Conservation (phyloP, 2,888 invertebrate genomes). For the Heterodera filipjevi region DNA sequence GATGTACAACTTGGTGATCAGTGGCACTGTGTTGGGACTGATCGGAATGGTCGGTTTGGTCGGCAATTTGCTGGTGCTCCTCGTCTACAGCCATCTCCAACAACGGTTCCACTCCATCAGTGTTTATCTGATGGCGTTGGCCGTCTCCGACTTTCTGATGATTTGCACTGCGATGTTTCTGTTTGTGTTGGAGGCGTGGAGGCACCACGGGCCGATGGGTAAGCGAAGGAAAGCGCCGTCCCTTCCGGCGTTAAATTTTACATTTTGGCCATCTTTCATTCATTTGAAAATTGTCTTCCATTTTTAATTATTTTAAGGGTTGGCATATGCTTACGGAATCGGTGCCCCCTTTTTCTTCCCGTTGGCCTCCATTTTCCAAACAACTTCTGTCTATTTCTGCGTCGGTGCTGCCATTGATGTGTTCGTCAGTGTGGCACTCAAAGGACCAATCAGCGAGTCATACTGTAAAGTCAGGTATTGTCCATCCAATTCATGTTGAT, state of each 20-base stretch:
- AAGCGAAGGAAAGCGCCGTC: not conserved
- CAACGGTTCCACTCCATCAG: slow-evolving; percentile 57
- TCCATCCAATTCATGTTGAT: too few species aligned
- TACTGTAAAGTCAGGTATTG: slow-evolving; percentile 60
- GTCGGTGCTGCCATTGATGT: slow-evolving; percentile 64
- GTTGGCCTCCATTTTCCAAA: slow-evolving; percentile 62
- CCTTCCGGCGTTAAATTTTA: too few species aligned
- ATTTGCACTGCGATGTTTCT: slow-evolving; percentile 64
- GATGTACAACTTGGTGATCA: slow-evolving; percentile 60
- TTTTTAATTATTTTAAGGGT: slow-evolving; percentile 38
- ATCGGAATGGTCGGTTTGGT: slow-evolving; percentile 58
- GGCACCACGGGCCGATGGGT: slow-evolving; percentile 62
- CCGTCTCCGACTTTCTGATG: slow-evolving; percentile 58
- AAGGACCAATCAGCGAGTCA: slow-evolving; percentile 43
- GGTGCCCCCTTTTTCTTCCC: slow-evolving; percentile 63
- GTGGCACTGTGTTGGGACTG: slow-evolving; percentile 58
- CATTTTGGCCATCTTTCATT: too few species aligned
- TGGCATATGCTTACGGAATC: slow-evolving; percentile 57
- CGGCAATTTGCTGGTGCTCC: slow-evolving; percentile 58
- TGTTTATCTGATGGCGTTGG: slow-evolving; percentile 49
- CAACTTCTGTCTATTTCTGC: slow-evolving; percentile 64
- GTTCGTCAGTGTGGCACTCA: slow-evolving; percentile 48
- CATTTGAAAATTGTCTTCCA: too few species aligned
- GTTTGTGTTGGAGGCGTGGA: slow-evolving; percentile 63
- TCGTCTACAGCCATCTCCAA: slow-evolving; percentile 50